Evolutionary conservation across 2,797 vertebrate genomes (phyloP).

Genomic region (Geotrypetes seraphini): DNA sequence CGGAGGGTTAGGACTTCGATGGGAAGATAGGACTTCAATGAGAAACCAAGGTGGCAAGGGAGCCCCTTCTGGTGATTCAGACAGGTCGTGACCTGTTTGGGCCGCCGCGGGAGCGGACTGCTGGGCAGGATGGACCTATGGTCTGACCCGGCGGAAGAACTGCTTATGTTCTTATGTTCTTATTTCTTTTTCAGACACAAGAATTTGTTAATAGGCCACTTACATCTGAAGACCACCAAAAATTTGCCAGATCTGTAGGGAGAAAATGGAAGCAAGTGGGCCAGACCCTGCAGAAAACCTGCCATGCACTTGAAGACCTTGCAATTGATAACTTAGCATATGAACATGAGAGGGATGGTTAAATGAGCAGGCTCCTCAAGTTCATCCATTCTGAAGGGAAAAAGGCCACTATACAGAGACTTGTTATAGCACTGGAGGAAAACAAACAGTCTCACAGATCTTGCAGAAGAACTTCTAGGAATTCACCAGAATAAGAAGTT

Average conservation of each 20-base stretch:
- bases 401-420: conserved; percentile 72
- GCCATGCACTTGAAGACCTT: conserved; percentile 74
- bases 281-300: conserved; percentile 73
- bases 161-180: no score
- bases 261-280: conserved; percentile 91
- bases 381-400: conserved; percentile 88
- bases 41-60: no score
- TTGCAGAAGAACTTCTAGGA: conserved; percentile 82
- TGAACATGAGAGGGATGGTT: conserved; percentile 85
- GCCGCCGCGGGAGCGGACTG: no score
- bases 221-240: conserved; percentile 72
- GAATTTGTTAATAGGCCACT: conserved; percentile 81
- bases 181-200: no score
- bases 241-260: conserved; percentile 80
- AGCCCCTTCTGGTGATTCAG: no score
- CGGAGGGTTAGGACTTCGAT: no score
- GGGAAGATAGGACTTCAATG: no score
- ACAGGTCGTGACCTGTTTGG: no score
- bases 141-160: no score
- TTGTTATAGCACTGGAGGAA: conserved; percentile 80
- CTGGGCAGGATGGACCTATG: no score
- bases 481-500: conserved; percentile 32
- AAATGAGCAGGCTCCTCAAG: conserved; percentile 84
- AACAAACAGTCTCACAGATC: conserved; percentile 70
- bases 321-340: conserved; percentile 84